Evolutionary conservation across 2,888 invertebrate species (phyloP), one percentile per base, ranked within the genome.

Genomic region (Agrochola lota): DNA sequence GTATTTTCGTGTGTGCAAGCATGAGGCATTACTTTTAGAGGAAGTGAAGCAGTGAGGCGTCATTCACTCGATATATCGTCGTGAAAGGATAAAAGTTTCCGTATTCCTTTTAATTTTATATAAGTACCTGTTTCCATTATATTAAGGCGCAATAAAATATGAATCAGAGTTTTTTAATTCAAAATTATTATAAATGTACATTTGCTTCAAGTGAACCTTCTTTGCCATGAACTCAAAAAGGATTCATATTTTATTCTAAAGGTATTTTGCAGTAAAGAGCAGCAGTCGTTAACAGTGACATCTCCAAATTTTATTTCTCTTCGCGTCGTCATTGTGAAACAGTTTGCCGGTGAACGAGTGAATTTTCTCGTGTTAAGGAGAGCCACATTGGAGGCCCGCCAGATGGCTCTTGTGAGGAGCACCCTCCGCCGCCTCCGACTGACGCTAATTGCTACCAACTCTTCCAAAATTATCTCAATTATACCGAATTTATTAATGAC

Each of bases 401-500:
- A 96, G 96, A 94, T 95, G 93, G 92, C 94, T 92, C 95, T 95
- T 92, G 91, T 90, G 92, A 91, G 91, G 89, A 95, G 95, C 90
- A 93, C 95, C 93, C 95, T 94, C 91, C 84, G 78, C 80, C 82
- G 86, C 92, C 90, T 92, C 92, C 91, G 87, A 91, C 94, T 93
- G 93, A 92, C 95, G 92, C 94, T 96, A 96, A 96, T 96, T 96
- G 96, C 96, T 95, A 92, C 94, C 93, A 95, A 94, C 94, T 95
- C 94, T 93, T 93, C 92, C 92, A 93, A 94, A 95, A 96, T 96
- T 95, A 95, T 95, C 92, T 85, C 91, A 93, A 92, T 93, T 92
- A 91, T 87, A 89, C 85, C 59, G 88, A 90, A 92, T 91, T 91
- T 91, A 91, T 91, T 91, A 91, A 91, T 90, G 90, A 91, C 90